Evolutionary conservation across 2,888 invertebrate species (phyloP), one percentile per base, ranked within the genome.

Genomic region (Shargacucullia verbasci): DNA sequence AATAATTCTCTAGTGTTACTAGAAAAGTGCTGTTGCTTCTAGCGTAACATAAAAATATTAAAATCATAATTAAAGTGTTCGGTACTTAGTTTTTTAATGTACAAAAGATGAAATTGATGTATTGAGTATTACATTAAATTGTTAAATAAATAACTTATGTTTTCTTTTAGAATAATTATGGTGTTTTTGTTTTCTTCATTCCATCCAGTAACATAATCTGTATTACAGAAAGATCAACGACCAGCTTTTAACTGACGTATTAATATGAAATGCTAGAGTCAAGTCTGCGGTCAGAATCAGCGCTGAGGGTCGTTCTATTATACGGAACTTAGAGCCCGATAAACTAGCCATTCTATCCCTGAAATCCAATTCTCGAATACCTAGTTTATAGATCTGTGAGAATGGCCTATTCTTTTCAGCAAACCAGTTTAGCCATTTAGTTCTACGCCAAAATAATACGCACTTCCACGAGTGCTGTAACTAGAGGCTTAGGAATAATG

Each of bases 91-190:
- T 83, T 73, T n/a, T 79, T 84, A 86, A 83, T 90, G 89, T 90
- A 90, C 90, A 90, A 89, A 89, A 85, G 79, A 86, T 80, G 74
- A 90, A 90, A 88, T 88, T 90, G 81, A 88, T 90, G 89, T 90
- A 88, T 88, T 84, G 82, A 88, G 82, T 86, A 88, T 85, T 88
- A 84, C 85, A 91, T 84, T 89, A 87, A 89, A 90, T 85, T 90
- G 90, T 91, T 91, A 84, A 88, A 80, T 82, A 82, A 83, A 83
- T 61, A 56, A 72, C 65, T 48, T 45, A 53, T 72, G 65, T 79
- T 66, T 78, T 70, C 39, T 58, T 68, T 70, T 60, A 40, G 37
- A 49, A 27, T 54, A 15, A 46, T 40, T 33, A 8, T 49, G 4
- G 34, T 38, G 37, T 37, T 12, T 0, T 8, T 44, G 29, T 46